Evolutionary conservation across 2,113 vertebrate genomes (phyloP), one percentile per base, ranked within the genome.

Genomic region (Tinamus guttatus): DNA sequence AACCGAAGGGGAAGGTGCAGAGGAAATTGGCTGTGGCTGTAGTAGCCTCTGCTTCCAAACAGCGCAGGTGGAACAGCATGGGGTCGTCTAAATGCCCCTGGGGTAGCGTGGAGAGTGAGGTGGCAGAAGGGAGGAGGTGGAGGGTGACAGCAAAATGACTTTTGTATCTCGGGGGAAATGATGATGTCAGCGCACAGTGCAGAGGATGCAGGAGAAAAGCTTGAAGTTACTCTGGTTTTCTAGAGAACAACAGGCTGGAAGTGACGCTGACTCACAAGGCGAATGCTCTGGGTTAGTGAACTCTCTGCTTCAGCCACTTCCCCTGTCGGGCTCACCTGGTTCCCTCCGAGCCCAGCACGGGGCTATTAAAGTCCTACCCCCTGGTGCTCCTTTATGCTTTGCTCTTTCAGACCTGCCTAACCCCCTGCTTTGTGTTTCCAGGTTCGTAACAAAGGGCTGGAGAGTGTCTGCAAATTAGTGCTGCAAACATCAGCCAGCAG

Each of bases 161-260:
- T 1, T 0, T 47, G 13, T 52, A 16, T 62, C 1, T 25, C 6
- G 0, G 32, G 32, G 60, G 38, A 85, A 67, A 90, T 25, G 13
- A 38, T 60, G 2, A 41, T 10, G 16, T 81, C 79, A 86, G 38
- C 32, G 9, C 47, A 30, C 22, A 56, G 21, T 51, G 45, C 32
- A 30, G 30, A 80, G 47, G 34, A 28, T 41, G 17, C 49, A 68
- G 68, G 83, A 81, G 6, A 4, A 56, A 63, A 85, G 20, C n/a
- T 30, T 70, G 62, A 82, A 79, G 56, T 8, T 40, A 9, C 20
- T 68, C 34, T 84, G 20, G 75, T 54, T 84, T 76, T 89, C 58
- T 89, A 73, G 85, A 88, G 9, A 83, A 83, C 38, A 75, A 28
- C 40, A 90, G 27, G 20, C 73, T 78, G 51, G 80, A 86, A 94